These are phyloP conservation scores for Rousettus leschenaultii DNA, from an alignment of 2,113 vertebrate species.

Conservation along the genomic window DNA sequence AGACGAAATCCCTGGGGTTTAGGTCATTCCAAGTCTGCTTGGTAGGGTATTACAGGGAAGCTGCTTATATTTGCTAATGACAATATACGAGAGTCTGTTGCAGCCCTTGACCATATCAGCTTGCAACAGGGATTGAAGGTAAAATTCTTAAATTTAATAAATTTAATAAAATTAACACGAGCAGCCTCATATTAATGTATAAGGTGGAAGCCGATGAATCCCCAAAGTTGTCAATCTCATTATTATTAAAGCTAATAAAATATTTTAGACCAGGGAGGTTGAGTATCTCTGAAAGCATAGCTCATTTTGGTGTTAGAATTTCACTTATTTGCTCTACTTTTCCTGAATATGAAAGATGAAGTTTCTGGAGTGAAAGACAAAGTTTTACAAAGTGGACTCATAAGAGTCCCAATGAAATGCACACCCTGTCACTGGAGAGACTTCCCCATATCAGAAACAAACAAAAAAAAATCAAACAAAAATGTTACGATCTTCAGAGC, in stretches of 20 bases:
- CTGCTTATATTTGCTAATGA: not conserved
- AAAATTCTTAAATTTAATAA: not conserved
- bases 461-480: not conserved
- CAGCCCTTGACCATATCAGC: not conserved
- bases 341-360: not conserved
- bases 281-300: not conserved
- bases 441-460: not conserved
- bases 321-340: not conserved
- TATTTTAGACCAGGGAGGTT: no score
- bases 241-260: not conserved
- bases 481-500: not conserved
- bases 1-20: not conserved
- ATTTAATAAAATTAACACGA: no score
- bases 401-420: not conserved
- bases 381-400: not conserved
- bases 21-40: not conserved
- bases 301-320: not conserved
- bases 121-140: not conserved
- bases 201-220: not conserved
- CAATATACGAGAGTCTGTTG: not conserved
- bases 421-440: not conserved
- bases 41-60: rapidly evolving
- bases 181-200: not conserved
- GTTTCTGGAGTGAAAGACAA: not conserved
- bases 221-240: not conserved